Base-by-base conservation (phyloP, 2,888 invertebrate genomes). In the Campopleginae sp. region DNA sequence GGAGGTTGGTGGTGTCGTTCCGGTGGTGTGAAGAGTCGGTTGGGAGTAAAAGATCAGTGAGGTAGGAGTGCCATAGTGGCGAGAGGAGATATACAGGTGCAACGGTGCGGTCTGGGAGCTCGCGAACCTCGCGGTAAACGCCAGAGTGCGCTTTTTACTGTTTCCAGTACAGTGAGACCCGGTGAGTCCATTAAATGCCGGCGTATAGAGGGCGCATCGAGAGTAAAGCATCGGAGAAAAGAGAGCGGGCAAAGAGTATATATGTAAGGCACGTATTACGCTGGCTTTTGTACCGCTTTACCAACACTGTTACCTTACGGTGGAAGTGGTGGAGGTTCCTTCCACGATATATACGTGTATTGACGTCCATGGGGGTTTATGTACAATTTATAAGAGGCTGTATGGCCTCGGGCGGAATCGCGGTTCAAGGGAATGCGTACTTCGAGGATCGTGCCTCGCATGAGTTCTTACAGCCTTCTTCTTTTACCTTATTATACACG, bases 21-120 rank as follows among this genome's bases (percentile, higher is more conserved):
- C 68, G 80, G 76, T 79, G 68, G 75, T 84, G 75, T 84, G 85
- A 86, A 74, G 27, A 58, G 79, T 77, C 58, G 80, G 76, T 72
- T 75, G 72, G 63, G 82, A 83, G 78, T 63, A 83, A 80, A 88
- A 85, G 89, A 88, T 91, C 89, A 89, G 89, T 90, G 89, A 90
- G 89, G 88, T 90, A 90, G 89, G 89, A 89, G 89, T 90, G 88
- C 88, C 89, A 90, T 84, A 76, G 82, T n/a, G 44, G 58, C 48
- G 70, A 86, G 85, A 85, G 33, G 33, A 33, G 82, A 88, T 87
- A 86, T 89, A 90, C 88, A 90, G 90, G 90, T 90, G 90, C 88
- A 90, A 90, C 89, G 88, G 88, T 88, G 90, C 82, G 79, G 77
- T 80, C 87, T 76, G 82, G 66, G 80, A 84, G 79, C 66, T 84